Base-by-base conservation (phyloP, 2,888 invertebrate genomes). In the Tuberolachnus salignus region DNA sequence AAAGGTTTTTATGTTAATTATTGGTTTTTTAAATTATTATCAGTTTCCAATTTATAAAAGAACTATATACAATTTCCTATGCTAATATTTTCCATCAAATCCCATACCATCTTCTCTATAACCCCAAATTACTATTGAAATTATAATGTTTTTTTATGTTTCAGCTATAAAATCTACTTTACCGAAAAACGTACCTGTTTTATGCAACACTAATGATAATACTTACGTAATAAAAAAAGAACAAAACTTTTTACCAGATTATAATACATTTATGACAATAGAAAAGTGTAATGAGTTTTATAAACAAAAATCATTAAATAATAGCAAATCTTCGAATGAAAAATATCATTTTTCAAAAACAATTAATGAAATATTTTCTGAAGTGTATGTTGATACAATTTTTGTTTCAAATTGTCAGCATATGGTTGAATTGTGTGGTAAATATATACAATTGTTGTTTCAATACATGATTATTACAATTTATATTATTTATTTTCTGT, bases 341-440 rank as follows among this genome's bases (percentile, higher is more conserved):
- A 55, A 55, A 34, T 23, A 44, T 59, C 21, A 21, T 59, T 67
- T 78, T 34, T 11, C 66, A 34, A 78, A 55, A 6, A 34, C 49
- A 11, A 67, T 78, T 26, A 13, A 49, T 34, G 57, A 78, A 49
- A 78, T 78, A 67, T 67, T 78, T 13, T 67, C n/a, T 49, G 75
- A 78, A 34, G 34, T 78, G 67, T 67, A 66, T 34, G 75, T 78
- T 42, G 49, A 67, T 78, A 49, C 26, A 46, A 26, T 46, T 8
- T 59, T 57, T 46, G 49, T 78, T 26, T 49, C 57, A 34, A 2
- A 21, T 1, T 78, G 75, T 26, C 21, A 51, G 16, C 75, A 78
- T 59, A 66, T 78, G 66, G 10, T 46, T 21, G 63, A 73, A 11
- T 8, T 8, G 3, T 23, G 51, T 73, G 13, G 73, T 73, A 63